phyloP scores from a whole-genome alignment of 1,140 invertebrate species.

The Drosophila nigromelanica region DNA sequence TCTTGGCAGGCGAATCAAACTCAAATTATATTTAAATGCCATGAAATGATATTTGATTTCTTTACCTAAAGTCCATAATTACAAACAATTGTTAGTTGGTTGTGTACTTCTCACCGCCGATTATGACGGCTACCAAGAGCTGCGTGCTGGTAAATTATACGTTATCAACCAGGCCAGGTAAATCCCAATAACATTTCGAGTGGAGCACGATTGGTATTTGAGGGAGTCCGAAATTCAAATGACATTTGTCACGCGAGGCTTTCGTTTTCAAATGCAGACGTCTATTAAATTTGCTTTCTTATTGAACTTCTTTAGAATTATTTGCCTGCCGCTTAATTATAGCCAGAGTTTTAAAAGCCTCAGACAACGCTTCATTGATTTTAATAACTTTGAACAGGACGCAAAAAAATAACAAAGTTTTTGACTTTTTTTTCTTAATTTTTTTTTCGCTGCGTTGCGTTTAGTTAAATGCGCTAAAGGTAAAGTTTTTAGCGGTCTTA shows the following conservation, averaged over 20 bases:
- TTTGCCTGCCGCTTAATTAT: conserved; percentile 64
- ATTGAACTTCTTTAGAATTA: conserved; percentile 69
- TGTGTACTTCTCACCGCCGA: conserved; percentile 72
- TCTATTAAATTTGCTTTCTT: conserved; percentile 75
- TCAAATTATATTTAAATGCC: conserved; percentile 79
- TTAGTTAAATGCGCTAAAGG: conserved; percentile 57
- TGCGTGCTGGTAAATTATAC: conserved; percentile 74
- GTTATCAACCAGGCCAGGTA: conserved; percentile 33
- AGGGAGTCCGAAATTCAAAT: conserved; percentile 67
- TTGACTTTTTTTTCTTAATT: conserved; percentile 23
- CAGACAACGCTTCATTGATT: conserved; percentile 58
- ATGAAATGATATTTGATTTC: conserved; percentile 79
- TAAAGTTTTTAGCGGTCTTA: conserved; percentile 76
- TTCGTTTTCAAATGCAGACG: conserved; percentile 70
- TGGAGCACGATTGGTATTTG: too few relatives aligned
- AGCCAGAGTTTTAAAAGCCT: conserved; percentile 34
- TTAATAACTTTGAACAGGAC: conserved; percentile 70
- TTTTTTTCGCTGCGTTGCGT: conserved; percentile 42
- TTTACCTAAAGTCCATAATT: conserved; percentile 67
- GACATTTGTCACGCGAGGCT: conserved; percentile 76
- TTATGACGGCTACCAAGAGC: conserved; percentile 49
- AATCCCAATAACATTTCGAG: conserved; percentile 14
- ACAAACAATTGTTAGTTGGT: conserved; percentile 70
- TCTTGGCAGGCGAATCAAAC: conserved; percentile 56
- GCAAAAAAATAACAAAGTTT: conserved; percentile 42